These are phyloP conservation scores for Carettochelys insculpta DNA, from an alignment of 2,113 vertebrate genomes.

Conservation along the genomic window DNA sequence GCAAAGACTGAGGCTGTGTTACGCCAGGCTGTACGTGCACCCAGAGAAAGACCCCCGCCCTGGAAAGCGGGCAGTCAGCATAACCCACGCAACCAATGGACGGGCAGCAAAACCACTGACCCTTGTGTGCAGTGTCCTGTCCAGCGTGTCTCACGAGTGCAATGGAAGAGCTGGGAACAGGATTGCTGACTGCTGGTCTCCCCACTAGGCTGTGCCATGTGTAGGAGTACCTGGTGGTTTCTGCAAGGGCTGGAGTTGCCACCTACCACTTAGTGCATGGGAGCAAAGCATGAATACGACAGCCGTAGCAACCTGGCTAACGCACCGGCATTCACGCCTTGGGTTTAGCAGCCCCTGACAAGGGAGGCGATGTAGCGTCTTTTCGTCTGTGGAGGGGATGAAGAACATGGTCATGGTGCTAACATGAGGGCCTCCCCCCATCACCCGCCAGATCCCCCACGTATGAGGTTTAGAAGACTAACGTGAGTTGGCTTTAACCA, in stretches of 20 bases:
- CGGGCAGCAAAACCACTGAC: background rate
- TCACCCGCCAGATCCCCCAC: accelerated
- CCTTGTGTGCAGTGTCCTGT: background rate
- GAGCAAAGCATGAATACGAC: accelerated
- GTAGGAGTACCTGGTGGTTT: too few species aligned
- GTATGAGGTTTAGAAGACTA: background rate
- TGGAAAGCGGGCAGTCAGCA: background rate
- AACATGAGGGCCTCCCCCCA: background rate
- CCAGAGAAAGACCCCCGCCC: background rate
- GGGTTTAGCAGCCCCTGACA: too few species aligned
- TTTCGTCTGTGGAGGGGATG: constrained; percentile 12
- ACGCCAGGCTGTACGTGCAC: background rate
- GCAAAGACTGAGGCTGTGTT: background rate
- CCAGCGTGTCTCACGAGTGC: background rate
- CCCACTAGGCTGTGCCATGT: accelerated
- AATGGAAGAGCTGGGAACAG: background rate
- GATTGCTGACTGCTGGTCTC: background rate
- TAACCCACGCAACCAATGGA: background rate
- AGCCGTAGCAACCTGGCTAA: accelerated
- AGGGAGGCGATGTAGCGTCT: background rate
- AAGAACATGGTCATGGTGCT: background rate
- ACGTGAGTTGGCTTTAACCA: background rate
- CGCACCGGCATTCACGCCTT: background rate
- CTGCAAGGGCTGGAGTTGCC: background rate
- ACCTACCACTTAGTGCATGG: accelerated